phyloP scores from a whole-genome alignment of 2,797 vertebrate species.

The Spinibarbus caldwelli region DNA sequence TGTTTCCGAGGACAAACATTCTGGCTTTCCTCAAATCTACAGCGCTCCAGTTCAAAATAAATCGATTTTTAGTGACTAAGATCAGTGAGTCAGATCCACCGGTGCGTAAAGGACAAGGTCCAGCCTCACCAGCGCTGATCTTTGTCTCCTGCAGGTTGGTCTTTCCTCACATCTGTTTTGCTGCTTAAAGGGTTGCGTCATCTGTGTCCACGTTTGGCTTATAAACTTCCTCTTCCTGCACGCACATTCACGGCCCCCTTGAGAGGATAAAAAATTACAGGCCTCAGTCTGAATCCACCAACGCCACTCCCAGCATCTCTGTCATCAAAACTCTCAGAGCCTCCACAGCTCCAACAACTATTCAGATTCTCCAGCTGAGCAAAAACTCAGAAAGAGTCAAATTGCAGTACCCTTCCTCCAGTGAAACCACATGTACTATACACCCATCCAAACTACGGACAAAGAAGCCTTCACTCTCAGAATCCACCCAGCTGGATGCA shows the following conservation, averaged over 20 bases:
- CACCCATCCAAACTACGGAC: constrained; percentile 54
- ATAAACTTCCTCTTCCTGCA: constrained; percentile 22
- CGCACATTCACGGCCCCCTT: constrained; percentile 15
- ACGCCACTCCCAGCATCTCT: background rate
- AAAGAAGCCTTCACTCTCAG: constrained; percentile 63
- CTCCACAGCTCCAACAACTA: background rate
- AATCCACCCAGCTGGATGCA: constrained; percentile 20
- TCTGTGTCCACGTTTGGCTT: constrained; percentile 37
- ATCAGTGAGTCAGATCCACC: constrained; percentile 23
- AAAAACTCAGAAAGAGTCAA: constrained; percentile 58
- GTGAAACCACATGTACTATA: constrained; percentile 60
- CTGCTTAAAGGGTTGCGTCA: constrained; percentile 42
- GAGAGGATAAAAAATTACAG: constrained; percentile 54
- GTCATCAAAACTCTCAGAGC: background rate
- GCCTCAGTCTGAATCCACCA: constrained; percentile 53
- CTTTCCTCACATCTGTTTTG: constrained; percentile 70
- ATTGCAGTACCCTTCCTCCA: constrained; percentile 59
- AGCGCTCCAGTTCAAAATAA: background rate
- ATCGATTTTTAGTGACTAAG: background rate
- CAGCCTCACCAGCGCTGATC: constrained; percentile 40
- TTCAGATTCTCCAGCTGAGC: constrained; percentile 49
- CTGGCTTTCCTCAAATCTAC: background rate
- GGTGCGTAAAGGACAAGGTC: constrained; percentile 53
- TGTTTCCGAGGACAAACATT: constrained; percentile 4
- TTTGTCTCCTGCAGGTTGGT: constrained; percentile 40